Base-by-base conservation (phyloP, 2,888 invertebrate species). In the Helicoverpa assulta region DNA sequence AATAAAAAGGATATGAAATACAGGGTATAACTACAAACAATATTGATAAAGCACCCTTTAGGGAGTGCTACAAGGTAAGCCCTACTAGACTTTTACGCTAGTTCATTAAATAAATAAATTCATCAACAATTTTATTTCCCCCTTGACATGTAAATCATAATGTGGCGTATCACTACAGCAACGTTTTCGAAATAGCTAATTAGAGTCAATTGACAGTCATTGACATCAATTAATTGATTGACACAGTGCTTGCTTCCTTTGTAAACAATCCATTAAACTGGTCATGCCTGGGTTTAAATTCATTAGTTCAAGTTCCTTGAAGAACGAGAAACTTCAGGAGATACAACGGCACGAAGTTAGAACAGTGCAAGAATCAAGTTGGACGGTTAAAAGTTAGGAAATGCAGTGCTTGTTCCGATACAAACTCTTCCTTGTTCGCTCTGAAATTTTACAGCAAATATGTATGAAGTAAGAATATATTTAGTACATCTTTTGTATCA, bases 141-240 rank as follows among this genome's bases (percentile, higher is more conserved):
- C 10, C 14, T 53, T 40, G 57, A 66, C 26, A 61, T 64, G 26
- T 57, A 71, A 80, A 78, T 81, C 81, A 81, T 62, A 40, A 61
- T 68, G 21, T 55, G 55, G 26, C 40, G 60, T 64, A 64, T 78
- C 68, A 64, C 37, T 72, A 18, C 47, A 18, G 33, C 33, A 53
- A 21, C 26, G 53, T 40, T 47, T 57, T 62, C 53, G 55, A 53
- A 70, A 64, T 54, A 61, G 71, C 67, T 81, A 71, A 80, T 80
- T 80, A 81, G 82, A 86, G 79, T 73, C 89, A 91, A 91, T 89
- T 89, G 91, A 54, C 60, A 70, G 73, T 83, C 79, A 89, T 88
- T 87, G 82, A 73, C 71, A 78, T 71, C 91, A 92, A 92, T 92
- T 90, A 87, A 88, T 88, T 86, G 86, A 82, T 76, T 73, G 58